Evolutionary conservation across 1,140 invertebrate genomes (phyloP).

Genomic region (Battus philenor): DNA sequence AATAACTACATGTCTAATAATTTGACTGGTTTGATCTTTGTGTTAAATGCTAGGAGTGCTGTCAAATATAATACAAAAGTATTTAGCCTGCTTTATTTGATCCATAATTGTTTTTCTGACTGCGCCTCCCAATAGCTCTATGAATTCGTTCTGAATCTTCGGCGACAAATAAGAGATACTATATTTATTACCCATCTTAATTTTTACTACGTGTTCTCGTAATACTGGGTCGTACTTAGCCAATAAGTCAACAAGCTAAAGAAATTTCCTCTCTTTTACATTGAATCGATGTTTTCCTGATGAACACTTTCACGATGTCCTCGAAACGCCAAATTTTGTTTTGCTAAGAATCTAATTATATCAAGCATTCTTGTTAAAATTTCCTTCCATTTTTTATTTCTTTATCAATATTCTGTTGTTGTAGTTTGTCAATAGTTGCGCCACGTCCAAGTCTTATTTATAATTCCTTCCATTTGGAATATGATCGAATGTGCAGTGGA

Average conservation of each 20-base stretch:
- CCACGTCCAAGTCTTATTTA: not conserved
- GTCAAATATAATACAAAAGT: conserved; percentile 31
- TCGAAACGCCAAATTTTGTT: conserved; percentile 41
- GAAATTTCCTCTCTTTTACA: conserved; percentile 38
- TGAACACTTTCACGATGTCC: conserved; percentile 37
- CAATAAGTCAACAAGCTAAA: conserved; percentile 22
- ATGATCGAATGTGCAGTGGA: not conserved
- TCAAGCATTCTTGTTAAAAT: conserved; percentile 29
- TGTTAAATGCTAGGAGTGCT: conserved; percentile 20
- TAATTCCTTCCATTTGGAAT: not conserved
- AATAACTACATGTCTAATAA: conserved; percentile 18
- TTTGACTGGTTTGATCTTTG: conserved; percentile 18
- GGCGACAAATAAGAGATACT: conserved; percentile 23
- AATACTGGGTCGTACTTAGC: not conserved
- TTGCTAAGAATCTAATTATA: conserved; percentile 32
- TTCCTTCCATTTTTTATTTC: conserved; percentile 22
- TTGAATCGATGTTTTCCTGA: too few relatives aligned
- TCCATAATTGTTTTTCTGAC: conserved; percentile 23
- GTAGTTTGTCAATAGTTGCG: not conserved
- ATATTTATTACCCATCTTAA: conserved; percentile 18
- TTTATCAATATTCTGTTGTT: not conserved
- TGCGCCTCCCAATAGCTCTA: conserved; percentile 23
- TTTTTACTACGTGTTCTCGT: not conserved
- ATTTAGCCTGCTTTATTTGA: conserved; percentile 30
- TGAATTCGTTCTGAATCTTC: conserved; percentile 35